These are phyloP conservation scores for Terebella lapidaria DNA, from an alignment of 2,888 invertebrate species.

Conservation along the genomic window DNA sequence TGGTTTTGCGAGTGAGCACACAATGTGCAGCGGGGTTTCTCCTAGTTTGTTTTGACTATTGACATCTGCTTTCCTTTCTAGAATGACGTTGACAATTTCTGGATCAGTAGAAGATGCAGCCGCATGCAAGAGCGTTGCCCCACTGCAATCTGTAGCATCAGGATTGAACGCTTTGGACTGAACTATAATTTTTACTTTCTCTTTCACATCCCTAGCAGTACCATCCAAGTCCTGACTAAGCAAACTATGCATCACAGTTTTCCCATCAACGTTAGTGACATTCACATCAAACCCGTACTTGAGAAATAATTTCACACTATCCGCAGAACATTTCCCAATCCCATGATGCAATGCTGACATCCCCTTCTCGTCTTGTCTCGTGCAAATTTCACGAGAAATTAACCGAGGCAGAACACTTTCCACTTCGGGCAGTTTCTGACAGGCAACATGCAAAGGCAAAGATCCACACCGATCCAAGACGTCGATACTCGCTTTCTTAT, in stretches of 20 bases:
- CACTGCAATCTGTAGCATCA: too few relatives aligned
- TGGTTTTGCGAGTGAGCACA: background rate
- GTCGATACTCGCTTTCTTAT: constrained; percentile 1
- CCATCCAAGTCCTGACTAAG: background rate
- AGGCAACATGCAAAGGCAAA: constrained; percentile 7
- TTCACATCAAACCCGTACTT: background rate
- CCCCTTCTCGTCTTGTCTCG: background rate
- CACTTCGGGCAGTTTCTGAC: background rate
- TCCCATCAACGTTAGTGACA: background rate
- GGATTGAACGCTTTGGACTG: too few relatives aligned
- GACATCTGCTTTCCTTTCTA: background rate
- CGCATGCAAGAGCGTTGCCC: background rate
- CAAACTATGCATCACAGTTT: background rate
- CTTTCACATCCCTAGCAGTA: background rate
- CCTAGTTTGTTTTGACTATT: background rate
- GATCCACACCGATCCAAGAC: background rate
- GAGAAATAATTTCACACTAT: background rate
- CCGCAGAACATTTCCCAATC: background rate
- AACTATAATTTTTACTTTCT: too few relatives aligned
- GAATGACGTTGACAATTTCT: background rate
- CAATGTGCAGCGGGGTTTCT: background rate
- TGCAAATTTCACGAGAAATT: background rate
- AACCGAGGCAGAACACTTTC: background rate
- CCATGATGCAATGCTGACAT: background rate
- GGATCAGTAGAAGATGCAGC: background rate